Percentiles rank a stretch among this genome's conserved stretches.
Conservation (phyloP, 1,140 invertebrate species). For the Hormaphis cornu region DNA sequence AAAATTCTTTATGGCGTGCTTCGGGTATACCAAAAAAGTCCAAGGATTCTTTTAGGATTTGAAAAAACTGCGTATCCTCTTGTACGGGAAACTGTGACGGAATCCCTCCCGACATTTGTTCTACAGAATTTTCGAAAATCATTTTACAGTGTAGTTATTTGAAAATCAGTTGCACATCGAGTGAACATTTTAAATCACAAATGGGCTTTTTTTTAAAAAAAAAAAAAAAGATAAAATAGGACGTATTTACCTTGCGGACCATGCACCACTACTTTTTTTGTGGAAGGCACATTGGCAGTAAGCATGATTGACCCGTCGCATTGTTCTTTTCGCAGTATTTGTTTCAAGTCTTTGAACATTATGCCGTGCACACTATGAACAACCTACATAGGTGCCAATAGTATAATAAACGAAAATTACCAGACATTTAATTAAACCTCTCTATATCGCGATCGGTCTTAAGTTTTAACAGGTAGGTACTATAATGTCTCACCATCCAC, state of each 20-base stretch:
- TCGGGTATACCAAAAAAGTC: conserved; percentile 97
- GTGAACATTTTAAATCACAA: no score
- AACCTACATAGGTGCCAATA: conserved; percentile 63
- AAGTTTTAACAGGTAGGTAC: no score
- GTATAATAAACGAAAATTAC: conserved; percentile 16
- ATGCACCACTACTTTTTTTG: conserved; percentile 98
- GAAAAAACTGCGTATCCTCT: conserved; percentile 96
- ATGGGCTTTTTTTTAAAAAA: no score
- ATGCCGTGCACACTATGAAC: conserved; percentile 96
- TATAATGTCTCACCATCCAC: conserved; percentile 81
- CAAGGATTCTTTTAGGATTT: conserved; percentile 88
- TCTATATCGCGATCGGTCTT: no score
- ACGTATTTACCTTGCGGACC: conserved; percentile 70
- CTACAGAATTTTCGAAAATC: conserved; percentile 43
- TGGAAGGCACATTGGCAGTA: conserved; percentile 96
- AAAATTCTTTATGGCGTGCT: conserved; percentile 77
- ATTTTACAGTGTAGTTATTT: not conserved
- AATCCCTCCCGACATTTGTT: conserved; percentile 83
- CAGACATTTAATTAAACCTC: no score
- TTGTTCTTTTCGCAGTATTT: conserved; percentile 96
- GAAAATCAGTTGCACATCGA: no score
- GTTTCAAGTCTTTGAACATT: conserved; percentile 98
- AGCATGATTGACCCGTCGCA: conserved; percentile 95
- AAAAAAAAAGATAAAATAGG: no score
- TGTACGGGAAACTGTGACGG: conserved; percentile 97